Conservation (phyloP, 2,113 vertebrate genomes). For the Spermophilus dauricus region DNA sequence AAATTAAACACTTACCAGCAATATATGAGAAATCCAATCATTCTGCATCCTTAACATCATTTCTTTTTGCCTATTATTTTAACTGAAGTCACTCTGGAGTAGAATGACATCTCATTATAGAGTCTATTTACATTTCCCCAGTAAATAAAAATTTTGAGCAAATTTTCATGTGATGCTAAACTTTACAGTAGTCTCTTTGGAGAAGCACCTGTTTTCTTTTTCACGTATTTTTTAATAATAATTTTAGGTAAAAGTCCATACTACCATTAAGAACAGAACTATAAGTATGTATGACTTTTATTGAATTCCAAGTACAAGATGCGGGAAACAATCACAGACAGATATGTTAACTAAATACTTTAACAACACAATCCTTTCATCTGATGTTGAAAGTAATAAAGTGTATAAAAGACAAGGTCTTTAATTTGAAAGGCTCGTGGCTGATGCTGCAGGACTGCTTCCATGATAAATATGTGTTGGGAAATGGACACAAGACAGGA, state of each 20-base stretch:
- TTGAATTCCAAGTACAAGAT: neutral
- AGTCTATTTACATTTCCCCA: neutral
- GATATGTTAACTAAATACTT: neutral
- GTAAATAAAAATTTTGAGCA: neutral
- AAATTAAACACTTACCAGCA: neutral
- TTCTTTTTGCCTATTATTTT: neutral
- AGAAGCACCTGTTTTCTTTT: neutral
- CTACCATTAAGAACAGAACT: neutral
- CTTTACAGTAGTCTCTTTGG: neutral
- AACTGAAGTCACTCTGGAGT: rapidly evolving
- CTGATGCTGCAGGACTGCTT: neutral
- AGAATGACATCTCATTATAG: neutral
- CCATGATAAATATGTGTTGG: conserved; percentile 65
- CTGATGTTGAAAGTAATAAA: neutral
- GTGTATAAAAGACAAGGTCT: neutral
- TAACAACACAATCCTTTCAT: neutral
- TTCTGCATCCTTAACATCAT: neutral
- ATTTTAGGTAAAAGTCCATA: neutral
- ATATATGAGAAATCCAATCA: neutral
- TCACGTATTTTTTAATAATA: neutral
- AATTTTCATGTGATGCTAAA: neutral
- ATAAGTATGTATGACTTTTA: neutral
- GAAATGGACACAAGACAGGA: conserved; percentile 57
- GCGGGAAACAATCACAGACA: neutral
- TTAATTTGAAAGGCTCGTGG: conserved; percentile 52